Conservation (phyloP, 1,140 invertebrate species). For the Acyrthosiphon pisum region DNA sequence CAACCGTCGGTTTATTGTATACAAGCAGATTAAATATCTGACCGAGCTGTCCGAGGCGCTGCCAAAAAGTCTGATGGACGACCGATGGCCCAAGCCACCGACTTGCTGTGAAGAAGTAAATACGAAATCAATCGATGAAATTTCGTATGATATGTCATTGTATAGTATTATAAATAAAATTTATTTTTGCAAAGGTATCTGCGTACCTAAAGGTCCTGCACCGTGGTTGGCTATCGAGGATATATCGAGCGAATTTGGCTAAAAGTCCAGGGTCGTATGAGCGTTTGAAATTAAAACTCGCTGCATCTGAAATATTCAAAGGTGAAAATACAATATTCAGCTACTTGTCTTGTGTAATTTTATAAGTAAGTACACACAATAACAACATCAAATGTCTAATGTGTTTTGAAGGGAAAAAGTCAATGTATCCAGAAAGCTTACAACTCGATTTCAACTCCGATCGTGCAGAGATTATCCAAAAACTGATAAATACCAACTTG, state of each 20-base stretch:
- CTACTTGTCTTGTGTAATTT: too few species aligned
- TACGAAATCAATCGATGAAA: neutral
- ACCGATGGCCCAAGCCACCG: neutral
- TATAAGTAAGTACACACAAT: neutral
- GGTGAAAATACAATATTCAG: neutral
- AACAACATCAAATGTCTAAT: neutral
- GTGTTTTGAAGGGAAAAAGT: neutral
- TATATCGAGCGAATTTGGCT: slow-evolving; percentile 5
- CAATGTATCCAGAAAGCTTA: slow-evolving; percentile 3
- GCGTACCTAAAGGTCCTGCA: neutral
- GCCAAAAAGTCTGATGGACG: neutral
- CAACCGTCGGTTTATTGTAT: neutral
- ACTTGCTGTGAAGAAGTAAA: slow-evolving; percentile 1
- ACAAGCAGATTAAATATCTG: neutral
- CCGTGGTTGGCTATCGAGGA: neutral
- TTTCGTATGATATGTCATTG: neutral
- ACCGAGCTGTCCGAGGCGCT: neutral
- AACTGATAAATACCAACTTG: neutral
- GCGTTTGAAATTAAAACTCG: slow-evolving; percentile 7
- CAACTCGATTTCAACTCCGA: neutral
- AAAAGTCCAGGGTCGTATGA: neutral
- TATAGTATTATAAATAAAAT: neutral
- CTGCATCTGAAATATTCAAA: slow-evolving; percentile 46
- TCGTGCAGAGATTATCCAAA: neutral
- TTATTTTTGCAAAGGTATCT: neutral